Evolutionary conservation across 1,140 invertebrate species (phyloP), one percentile per base, ranked within the genome.

Genomic region (Antheraea pernyi): DNA sequence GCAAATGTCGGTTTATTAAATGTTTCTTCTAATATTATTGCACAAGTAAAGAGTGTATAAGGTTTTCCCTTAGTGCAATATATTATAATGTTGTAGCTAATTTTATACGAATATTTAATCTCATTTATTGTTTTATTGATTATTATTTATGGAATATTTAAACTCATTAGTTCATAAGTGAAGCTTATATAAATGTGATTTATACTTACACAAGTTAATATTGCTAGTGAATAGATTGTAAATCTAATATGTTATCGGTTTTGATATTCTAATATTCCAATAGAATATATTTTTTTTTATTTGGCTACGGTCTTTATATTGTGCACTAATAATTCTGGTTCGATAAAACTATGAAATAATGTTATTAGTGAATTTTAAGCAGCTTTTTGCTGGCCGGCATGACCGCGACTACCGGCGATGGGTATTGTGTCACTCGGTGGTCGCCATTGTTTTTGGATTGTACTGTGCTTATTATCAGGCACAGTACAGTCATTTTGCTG

Each of bases 31-130:
- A 60, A 19, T 60, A 61, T 61, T 61, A 61, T 36, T 11, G 59
- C 59, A 22, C 19, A 61, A 22, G 58, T 59, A 22, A 61, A 61
- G 4, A 7, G 5, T 61, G 6, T 9, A 42, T 11, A 10, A 18
- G 11, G 16, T 13, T 16, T 53, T 16, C 0, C 46, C 16, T 16
- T 16, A 53, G 46, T 53, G 46, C 46, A 53, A 53, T 53, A 16
- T 53, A 13, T 53, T 53, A 2, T 61, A n/a, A 61, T 4, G 18
- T 61, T 22, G 19, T 61, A 22, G 19, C 22, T 22, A 22, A n/a
- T n/a, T 53, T 61, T 22, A 61, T 22, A 11, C 22, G 4, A 22
- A 61, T 61, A 59, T 59, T 59, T 59, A 59, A 59, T 59, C 58
- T 61, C 18, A 61, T 22, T 22, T 61, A 61, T 61, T 61, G 58